Conservation (phyloP, 2,113 vertebrate species). For the Phoenicopterus ruber region DNA sequence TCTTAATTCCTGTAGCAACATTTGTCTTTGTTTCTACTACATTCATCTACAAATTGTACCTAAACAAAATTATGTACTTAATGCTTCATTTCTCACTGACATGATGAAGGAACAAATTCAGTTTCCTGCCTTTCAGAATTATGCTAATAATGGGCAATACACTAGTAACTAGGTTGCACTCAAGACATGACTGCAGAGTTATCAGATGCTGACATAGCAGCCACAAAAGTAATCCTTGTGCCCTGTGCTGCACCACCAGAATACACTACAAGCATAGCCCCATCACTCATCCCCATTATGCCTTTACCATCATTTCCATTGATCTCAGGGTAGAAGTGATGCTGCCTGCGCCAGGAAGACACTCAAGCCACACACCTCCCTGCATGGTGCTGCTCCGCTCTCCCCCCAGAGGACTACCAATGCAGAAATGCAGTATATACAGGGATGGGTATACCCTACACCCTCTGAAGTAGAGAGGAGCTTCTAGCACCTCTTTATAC, state of each 20-base stretch:
- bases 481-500: background rate
- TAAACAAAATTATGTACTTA: background rate
- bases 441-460: background rate
- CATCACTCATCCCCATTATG: background rate
- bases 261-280: background rate
- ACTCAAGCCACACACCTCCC: background rate
- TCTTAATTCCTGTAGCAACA: background rate
- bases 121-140: background rate
- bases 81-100: background rate
- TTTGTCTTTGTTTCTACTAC: background rate
- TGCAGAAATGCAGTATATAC: background rate
- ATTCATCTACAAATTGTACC: background rate
- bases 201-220: background rate
- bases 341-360: background rate
- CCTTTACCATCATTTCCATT: background rate
- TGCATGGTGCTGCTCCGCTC: background rate
- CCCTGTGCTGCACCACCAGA: background rate
- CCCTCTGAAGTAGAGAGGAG: background rate
- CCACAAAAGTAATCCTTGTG: background rate
- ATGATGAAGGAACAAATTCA: background rate
- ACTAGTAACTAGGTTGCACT: background rate
- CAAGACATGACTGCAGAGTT: accelerated
- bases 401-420: background rate
- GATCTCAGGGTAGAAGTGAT: background rate
- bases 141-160: background rate